Evolutionary conservation across 2,113 vertebrate species (phyloP), one percentile per base, ranked within the genome.

Genomic region (Natator depressus): DNA sequence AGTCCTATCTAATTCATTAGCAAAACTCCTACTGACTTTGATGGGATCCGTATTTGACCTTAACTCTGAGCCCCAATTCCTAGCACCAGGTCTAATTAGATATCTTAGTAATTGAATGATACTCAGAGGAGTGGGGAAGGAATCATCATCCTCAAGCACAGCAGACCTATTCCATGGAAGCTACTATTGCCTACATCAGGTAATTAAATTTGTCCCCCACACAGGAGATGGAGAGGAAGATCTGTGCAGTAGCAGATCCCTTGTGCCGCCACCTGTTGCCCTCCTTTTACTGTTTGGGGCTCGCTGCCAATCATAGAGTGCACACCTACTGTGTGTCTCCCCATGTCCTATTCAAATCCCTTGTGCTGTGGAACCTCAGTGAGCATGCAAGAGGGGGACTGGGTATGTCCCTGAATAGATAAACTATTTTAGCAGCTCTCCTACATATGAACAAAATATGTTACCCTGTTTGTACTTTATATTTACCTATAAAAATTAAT

Each of bases 1-100:
- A 0, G 0, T 6, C 9, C 80, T 16, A n/a, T 6, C 65, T 42
- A 91, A 5, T 2, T 3, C 29, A 69, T 59, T 38, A 80, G 35
- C 49, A 92, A 91, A 88, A 91, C 38, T 88, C 79, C 4, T 29
- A 55, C 14, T 88, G n/a, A 59, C 95, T 85, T 76, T 19, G 69
- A 54, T 82, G 89, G 10, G 35, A n/a, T 38, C 1, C 27, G 38
- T 13, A 62, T 62, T 50, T 91, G 88, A 62, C 11, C 46, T 86
- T 76, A 1, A 78, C 19, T 38, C 65, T 38, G 62, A 72, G 8
- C 9, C n/a, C 65, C n/a, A 38, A 72, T 22, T 5, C 19, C n/a
- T 69, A 38, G n/a, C 20, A 72, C 17, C 35, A 69, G 65, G 17
- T 38, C 35, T 72, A 72, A 72, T 20, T 38, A 72, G 65, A 38